phyloP scores from a whole-genome alignment of 2,113 vertebrate species.

The Podiceps cristatus region DNA sequence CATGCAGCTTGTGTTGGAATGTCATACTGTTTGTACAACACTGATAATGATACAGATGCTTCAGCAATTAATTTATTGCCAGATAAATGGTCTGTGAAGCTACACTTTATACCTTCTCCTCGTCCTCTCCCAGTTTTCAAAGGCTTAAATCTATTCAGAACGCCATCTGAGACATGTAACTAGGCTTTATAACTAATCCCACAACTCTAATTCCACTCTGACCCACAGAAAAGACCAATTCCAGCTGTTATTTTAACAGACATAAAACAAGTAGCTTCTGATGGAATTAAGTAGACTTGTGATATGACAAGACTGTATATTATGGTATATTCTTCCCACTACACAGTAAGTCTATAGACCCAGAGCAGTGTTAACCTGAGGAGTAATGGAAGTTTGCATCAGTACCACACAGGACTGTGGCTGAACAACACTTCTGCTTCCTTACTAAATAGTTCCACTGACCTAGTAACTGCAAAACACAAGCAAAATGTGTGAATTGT shows the following conservation, averaged over 20 bases:
- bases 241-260: neutral
- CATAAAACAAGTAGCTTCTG: neutral
- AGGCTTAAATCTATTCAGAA: slow-evolving; percentile 6
- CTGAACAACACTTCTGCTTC: neutral
- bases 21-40: neutral
- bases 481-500: fast-evolving
- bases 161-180: neutral
- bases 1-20: neutral
- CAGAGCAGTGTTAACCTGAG: neutral
- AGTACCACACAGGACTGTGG: fast-evolving
- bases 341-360: neutral
- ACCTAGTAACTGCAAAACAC: neutral
- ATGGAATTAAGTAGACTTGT: neutral
- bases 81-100: neutral
- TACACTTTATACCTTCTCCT: neutral
- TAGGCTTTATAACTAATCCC: slow-evolving; percentile 51
- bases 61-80: neutral
- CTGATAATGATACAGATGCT: neutral
- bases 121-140: neutral
- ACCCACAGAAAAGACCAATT: neutral
- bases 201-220: slow-evolving; percentile 44
- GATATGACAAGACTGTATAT: fast-evolving
- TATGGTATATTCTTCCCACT: neutral
- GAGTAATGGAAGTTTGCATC: neutral
- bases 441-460: neutral